Conservation (phyloP, 2,797 vertebrate genomes). For the Garrulus glandarius region DNA sequence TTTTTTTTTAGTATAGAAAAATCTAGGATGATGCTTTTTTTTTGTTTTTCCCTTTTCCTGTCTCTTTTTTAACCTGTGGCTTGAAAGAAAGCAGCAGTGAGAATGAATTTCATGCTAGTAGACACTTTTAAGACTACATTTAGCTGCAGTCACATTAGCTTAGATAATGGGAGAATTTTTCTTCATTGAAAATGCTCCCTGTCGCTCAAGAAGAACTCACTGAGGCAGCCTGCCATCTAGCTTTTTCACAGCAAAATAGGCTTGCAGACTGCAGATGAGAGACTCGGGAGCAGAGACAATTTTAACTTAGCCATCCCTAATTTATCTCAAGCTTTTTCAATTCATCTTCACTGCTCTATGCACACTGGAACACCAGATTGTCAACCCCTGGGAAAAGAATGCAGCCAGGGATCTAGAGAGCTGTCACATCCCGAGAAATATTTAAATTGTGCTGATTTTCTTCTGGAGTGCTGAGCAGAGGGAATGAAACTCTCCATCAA, state of each 20-base stretch:
- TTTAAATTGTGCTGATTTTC: constrained; percentile 80
- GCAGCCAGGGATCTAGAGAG: constrained; percentile 74
- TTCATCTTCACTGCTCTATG: constrained; percentile 77
- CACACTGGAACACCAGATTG: constrained; percentile 76
- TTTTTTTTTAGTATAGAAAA: not conserved
- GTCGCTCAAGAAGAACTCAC: constrained; percentile 82
- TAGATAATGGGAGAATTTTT: constrained; percentile 80
- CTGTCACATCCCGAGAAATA: constrained; percentile 79
- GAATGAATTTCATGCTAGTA: constrained; percentile 71
- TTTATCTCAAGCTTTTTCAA: constrained; percentile 80
- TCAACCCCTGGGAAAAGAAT: constrained; percentile 76
- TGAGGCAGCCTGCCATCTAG: constrained; percentile 87
- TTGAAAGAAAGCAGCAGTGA: constrained; percentile 59
- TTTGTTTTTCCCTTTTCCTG: rapidly evolving
- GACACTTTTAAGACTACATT: constrained; percentile 76
- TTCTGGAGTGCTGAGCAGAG: constrained; percentile 80
- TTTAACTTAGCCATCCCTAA: constrained; percentile 82
- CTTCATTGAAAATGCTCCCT: constrained; percentile 83
- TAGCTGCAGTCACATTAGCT: constrained; percentile 80
- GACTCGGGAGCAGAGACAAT: constrained; percentile 79
- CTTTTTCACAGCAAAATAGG: constrained; percentile 83
- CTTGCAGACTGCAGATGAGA: constrained; percentile 83
- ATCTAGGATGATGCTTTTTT: not conserved
- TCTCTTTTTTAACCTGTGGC: constrained; percentile 7
- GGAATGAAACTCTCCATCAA: constrained; percentile 81